Evolutionary conservation across 2,113 vertebrate genomes (phyloP).

Genomic region (Penelope pileata): DNA sequence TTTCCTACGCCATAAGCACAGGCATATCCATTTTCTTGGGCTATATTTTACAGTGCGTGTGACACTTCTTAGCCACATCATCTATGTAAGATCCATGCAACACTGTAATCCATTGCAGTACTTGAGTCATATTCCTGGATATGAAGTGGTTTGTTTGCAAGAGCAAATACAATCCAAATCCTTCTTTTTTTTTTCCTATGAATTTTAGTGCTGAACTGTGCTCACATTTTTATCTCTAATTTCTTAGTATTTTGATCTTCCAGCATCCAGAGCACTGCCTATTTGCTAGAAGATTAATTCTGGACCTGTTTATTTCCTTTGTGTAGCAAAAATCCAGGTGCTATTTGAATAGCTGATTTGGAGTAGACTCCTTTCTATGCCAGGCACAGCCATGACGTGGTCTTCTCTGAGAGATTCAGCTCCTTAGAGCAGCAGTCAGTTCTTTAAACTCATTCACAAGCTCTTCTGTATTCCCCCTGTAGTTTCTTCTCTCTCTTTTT

Average conservation of each 20-base stretch:
- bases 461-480: neutral
- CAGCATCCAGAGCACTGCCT: neutral
- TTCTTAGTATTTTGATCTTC: neutral
- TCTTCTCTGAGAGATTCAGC: neutral
- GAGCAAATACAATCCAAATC: neutral
- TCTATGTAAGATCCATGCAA: neutral
- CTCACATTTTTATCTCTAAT: neutral
- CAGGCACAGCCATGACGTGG: neutral
- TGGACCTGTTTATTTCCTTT: neutral
- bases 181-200: neutral
- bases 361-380: neutral
- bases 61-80: neutral
- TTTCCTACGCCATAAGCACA: neutral
- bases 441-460: neutral
- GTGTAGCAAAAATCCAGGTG: neutral
- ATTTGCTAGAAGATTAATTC: neutral
- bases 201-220: neutral
- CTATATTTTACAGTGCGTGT: neutral
- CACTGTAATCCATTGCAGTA: neutral
- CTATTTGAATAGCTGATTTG: neutral
- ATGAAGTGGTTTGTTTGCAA: neutral
- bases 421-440: neutral
- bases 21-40: neutral
- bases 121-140: neutral
- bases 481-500: neutral